Base-by-base conservation (phyloP, 2,888 invertebrate genomes). In the Odontothrips loti region DNA sequence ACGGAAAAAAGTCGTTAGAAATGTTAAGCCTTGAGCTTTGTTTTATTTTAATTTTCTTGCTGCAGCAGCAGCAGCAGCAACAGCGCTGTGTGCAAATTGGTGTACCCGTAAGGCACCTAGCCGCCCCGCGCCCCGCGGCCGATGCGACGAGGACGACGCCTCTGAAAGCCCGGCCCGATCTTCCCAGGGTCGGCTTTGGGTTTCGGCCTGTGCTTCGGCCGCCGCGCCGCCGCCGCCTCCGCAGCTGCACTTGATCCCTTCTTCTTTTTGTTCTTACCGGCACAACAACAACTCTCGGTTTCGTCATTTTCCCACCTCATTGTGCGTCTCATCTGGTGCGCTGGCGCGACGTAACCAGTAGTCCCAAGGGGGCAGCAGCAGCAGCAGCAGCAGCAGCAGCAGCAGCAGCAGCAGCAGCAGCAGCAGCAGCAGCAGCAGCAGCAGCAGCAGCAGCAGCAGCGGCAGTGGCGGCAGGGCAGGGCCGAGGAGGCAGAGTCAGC, bases 221-320 rank as follows among this genome's bases (percentile, higher is more conserved):
- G 15, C 58, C 58, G 17, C 58, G 58, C 58, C 17, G 58, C 34
- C 58, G 58, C 58, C 17, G 58, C 51, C 51, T 51, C n/a, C 34
- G 34, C 58, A 11, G 58, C 58, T 0, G 58, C 17, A n/a, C 58
- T 58, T 58, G 58, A 58, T 58, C 58, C 58, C 58, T 58, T 58
- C n/a, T 58, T 58, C 20, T 58, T 58, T 58, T 17, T 17, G 34
- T 43, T 43, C 34, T 43, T 2, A 43, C 34, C 34, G 51, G 51
- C 15, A 20, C 51, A 17, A 12, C 51, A 58, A n/a, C 58, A 58
- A n/a, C 58, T 58, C 58, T 58, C 58, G 58, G 68, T 75, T 75
- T 75, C 68, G 68, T 75, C 68, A 75, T 75, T 75, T 75, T 75
- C 68, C 68, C 68, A 75, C 68, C 68, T 75, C 68, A 75, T 75